Conservation (phyloP, 2,888 invertebrate species). For the Strigamia maritima region DNA sequence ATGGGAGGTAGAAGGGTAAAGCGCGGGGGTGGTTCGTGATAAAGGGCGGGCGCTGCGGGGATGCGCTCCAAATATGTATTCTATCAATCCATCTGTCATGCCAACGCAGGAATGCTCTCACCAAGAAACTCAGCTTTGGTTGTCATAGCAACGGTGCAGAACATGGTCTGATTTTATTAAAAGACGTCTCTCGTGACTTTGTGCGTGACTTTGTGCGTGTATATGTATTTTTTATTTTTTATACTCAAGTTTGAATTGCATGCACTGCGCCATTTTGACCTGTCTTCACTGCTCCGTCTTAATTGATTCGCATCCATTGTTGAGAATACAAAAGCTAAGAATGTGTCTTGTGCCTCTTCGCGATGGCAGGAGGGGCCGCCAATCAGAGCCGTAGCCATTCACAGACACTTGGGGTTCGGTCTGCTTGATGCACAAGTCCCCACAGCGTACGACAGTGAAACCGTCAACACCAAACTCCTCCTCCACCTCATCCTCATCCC, state of each 20-base stretch:
- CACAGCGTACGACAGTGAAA: background rate
- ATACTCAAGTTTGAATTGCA: background rate
- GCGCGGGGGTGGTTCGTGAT: background rate
- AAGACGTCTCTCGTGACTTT: slow-evolving; percentile 26
- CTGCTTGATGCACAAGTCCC: slow-evolving; percentile 10
- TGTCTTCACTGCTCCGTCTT: background rate
- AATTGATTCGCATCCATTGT: slow-evolving; percentile 37
- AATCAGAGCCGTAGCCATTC: slow-evolving; percentile 22
- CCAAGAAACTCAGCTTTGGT: slow-evolving; percentile 8
- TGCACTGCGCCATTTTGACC: slow-evolving; percentile 4
- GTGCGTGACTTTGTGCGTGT: too few species aligned
- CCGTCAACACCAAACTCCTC: slow-evolving; percentile 10
- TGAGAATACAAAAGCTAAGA: slow-evolving; percentile 30
- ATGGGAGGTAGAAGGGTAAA: background rate
- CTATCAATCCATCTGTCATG: slow-evolving; percentile 34
- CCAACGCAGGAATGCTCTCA: slow-evolving; percentile 35
- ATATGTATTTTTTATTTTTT: background rate
- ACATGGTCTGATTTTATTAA: slow-evolving; percentile 33
- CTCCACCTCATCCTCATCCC: background rate
- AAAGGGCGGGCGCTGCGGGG: slow-evolving; percentile 12
- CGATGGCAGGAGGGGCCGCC: background rate
- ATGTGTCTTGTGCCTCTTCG: background rate
- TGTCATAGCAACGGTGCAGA: slow-evolving; percentile 24
- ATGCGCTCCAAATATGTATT: slow-evolving; percentile 37
- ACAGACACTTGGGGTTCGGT: background rate